Evolutionary conservation across 1,140 invertebrate species (phyloP).

Genomic region (Hycleus cichorii): DNA sequence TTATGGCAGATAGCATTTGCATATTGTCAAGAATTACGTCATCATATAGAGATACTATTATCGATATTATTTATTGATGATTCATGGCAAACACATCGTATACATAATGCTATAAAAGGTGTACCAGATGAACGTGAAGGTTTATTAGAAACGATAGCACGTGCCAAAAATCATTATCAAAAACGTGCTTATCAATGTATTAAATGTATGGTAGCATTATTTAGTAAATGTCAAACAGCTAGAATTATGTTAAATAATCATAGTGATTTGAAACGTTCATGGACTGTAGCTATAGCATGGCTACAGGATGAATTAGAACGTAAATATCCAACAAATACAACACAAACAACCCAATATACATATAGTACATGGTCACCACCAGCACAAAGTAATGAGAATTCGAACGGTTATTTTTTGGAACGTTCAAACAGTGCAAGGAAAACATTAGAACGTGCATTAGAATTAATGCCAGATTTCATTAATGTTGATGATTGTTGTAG

Average conservation of each 20-base stretch:
- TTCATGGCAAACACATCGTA: constrained; percentile 90
- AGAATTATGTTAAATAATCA: constrained; percentile 69
- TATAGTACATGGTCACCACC: constrained; percentile 92
- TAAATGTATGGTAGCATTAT: constrained; percentile 87
- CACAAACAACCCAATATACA: constrained; percentile 53
- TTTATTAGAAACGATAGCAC: constrained; percentile 85
- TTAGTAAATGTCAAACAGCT: constrained; percentile 72
- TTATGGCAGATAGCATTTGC: constrained; percentile 92
- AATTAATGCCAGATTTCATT: constrained; percentile 75
- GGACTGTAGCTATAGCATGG: constrained; percentile 86
- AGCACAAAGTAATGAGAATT: constrained; percentile 88
- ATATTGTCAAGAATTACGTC: constrained; percentile 88
- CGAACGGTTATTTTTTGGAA: constrained; percentile 91
- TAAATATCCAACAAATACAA: constrained; percentile 31
- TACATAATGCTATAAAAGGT: constrained; percentile 73
- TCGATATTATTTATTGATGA: constrained; percentile 86
- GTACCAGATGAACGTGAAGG: constrained; percentile 89
- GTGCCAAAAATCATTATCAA: constrained; percentile 90
- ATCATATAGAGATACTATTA: constrained; percentile 84
- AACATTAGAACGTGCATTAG: constrained; percentile 76
- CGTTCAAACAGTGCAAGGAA: constrained; percentile 87
- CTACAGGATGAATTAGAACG: constrained; percentile 86
- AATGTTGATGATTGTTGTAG: constrained; percentile 28
- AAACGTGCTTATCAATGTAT: constrained; percentile 96
- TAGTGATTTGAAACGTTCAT: constrained; percentile 74